Conservation (phyloP, 64 coral and sea anemone genomes). For the Hydrozoanthus tunicans region DNA sequence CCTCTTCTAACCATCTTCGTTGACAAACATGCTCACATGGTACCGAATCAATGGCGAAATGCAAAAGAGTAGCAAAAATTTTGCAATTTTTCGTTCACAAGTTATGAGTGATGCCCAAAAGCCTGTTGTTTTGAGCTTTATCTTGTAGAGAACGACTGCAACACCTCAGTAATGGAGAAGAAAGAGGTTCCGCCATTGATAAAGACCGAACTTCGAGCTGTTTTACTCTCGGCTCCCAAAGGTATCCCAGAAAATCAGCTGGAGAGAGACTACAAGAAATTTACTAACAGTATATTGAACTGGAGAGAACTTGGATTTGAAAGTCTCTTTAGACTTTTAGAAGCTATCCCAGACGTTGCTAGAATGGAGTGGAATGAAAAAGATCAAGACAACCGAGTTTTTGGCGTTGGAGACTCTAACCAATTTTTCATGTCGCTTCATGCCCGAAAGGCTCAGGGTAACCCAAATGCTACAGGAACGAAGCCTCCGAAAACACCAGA, state of each 20-base stretch:
- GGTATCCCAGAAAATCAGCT: constrained; percentile 61
- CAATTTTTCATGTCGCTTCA: constrained; percentile 61
- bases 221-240: constrained; percentile 62
- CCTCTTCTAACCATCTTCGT: too few relatives aligned
- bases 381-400: constrained; percentile 77
- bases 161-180: neutral
- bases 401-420: constrained; percentile 53
- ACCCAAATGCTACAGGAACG: neutral
- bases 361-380: constrained; percentile 75
- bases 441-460: constrained; percentile 66
- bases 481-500: constrained; percentile 52
- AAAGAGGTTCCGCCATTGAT: constrained; percentile 62
- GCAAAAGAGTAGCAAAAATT: too few relatives aligned
- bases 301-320: constrained; percentile 63
- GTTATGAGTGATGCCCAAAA: too few relatives aligned
- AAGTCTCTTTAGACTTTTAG: constrained; percentile 71
- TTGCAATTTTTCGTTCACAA: too few relatives aligned
- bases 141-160: too few relatives aligned
- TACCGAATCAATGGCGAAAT: too few relatives aligned
- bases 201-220: constrained; percentile 58
- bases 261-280: constrained; percentile 49
- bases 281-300: constrained; percentile 8
- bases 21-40: too few relatives aligned
- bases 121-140: too few relatives aligned
- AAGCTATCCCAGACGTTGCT: constrained; percentile 79